Conservation (phyloP, 2,888 invertebrate species). For the Julus scandinavius region DNA sequence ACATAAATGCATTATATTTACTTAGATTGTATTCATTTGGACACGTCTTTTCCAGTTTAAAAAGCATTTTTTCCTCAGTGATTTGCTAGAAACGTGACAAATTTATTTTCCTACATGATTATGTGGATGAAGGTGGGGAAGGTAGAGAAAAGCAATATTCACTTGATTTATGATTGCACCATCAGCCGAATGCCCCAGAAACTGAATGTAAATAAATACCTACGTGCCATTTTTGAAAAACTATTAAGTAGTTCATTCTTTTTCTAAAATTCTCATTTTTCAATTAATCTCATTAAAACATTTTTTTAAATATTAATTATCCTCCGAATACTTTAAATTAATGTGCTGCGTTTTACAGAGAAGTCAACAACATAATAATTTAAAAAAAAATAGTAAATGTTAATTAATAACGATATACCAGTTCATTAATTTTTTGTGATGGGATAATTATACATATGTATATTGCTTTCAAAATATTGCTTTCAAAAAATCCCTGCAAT, state of each 20-base stretch:
- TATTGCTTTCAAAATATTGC: background rate
- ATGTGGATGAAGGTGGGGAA: background rate
- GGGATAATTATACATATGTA: too few relatives aligned
- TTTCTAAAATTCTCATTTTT: background rate
- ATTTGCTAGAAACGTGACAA: background rate
- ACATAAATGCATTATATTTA: background rate
- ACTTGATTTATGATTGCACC: background rate
- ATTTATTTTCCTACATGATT: background rate
- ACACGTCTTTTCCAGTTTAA: background rate
- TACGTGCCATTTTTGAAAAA: background rate
- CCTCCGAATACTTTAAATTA: background rate
- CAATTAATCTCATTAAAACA: background rate
- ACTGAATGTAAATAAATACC: background rate
- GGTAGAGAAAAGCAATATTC: constrained; percentile 5
- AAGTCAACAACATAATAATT: background rate
- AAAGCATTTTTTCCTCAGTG: background rate
- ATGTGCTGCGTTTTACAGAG: background rate
- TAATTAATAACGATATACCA: too few relatives aligned
- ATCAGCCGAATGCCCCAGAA: background rate
- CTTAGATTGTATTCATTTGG: background rate
- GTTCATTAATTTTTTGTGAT: background rate
- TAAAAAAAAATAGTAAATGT: too few relatives aligned
- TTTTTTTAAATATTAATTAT: background rate
- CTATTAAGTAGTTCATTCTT: background rate
- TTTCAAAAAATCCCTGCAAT: background rate